phyloP scores from a whole-genome alignment of 2,797 vertebrate species.

The Siniperca scherzeri region DNA sequence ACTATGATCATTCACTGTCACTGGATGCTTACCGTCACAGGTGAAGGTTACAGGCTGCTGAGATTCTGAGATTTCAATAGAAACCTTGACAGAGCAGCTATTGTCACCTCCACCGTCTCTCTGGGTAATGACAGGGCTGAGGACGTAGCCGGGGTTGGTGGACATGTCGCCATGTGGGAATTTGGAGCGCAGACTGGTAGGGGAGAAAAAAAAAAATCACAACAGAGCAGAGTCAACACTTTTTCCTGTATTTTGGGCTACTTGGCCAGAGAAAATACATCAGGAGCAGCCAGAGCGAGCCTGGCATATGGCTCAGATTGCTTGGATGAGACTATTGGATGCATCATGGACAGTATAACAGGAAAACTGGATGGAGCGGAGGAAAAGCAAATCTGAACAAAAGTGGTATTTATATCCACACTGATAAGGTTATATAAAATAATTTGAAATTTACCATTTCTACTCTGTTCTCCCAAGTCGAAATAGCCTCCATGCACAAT shows the following conservation, averaged over 20 bases:
- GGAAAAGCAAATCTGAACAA: slow-evolving; percentile 1
- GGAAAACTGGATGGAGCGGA: slow-evolving; percentile 16
- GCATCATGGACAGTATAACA: slow-evolving; percentile 14
- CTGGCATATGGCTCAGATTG: slow-evolving; percentile 29
- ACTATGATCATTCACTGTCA: neutral
- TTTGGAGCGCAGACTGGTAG: slow-evolving; percentile 88
- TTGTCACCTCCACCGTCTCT: slow-evolving; percentile 88
- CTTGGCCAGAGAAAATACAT: slow-evolving; percentile 23
- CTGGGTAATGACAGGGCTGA: slow-evolving; percentile 94
- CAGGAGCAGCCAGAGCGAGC: slow-evolving; percentile 16
- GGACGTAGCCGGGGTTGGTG: slow-evolving; percentile 93
- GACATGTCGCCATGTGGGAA: slow-evolving; percentile 85
- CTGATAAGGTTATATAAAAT: slow-evolving; percentile 4
- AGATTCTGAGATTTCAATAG: slow-evolving; percentile 96
- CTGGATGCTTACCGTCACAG: slow-evolving; percentile 91
- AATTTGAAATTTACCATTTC: neutral
- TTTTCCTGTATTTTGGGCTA: slow-evolving; percentile 11
- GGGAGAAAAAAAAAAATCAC: slow-evolving; percentile 3
- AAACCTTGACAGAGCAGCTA: slow-evolving; percentile 94
- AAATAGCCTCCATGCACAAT: neutral
- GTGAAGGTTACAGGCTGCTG: slow-evolving; percentile 98
- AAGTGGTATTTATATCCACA: neutral
- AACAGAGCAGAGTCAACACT: slow-evolving; percentile 4
- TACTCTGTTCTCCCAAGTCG: neutral
- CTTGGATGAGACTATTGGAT: slow-evolving; percentile 23